A percentile compares a stretch with the other conserved stretches of the same genome.
Conservation (phyloP, 2,888 invertebrate species). For the Nasonia oneida region DNA sequence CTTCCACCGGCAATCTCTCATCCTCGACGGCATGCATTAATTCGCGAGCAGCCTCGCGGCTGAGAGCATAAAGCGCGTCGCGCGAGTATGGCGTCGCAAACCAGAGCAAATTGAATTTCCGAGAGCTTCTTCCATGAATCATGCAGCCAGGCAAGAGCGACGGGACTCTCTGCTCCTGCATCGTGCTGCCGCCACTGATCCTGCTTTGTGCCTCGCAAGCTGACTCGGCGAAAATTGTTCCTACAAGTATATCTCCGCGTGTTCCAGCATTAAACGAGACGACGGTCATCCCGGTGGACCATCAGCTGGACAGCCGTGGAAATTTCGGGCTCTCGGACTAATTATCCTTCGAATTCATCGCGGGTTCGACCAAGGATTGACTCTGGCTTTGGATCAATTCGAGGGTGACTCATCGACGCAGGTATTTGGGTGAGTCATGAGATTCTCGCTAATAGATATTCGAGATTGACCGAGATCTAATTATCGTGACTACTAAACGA, state of each 20-base stretch:
- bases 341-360: not conserved
- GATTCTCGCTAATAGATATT: not conserved
- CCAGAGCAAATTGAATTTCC: slow-evolving; percentile 39
- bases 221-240: slow-evolving; percentile 49
- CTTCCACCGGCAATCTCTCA: not conserved
- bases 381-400: not conserved
- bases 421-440: not conserved
- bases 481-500: not conserved
- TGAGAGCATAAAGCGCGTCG: slow-evolving; percentile 7
- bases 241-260: slow-evolving; percentile 14
- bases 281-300: not conserved
- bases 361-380: not conserved
- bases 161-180: not conserved
- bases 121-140: slow-evolving; percentile 56
- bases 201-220: not conserved
- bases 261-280: not conserved
- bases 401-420: not conserved
- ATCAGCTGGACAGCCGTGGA: not conserved
- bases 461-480: not conserved
- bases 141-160: slow-evolving; percentile 27
- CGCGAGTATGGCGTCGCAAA: slow-evolving; percentile 26
- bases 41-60: slow-evolving; percentile 19
- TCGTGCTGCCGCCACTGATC: not conserved
- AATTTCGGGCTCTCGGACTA: not conserved
- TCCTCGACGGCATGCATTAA: slow-evolving; percentile 22